Conservation (phyloP, 2,797 vertebrate genomes). For the Odontamblyopus rebecca region DNA sequence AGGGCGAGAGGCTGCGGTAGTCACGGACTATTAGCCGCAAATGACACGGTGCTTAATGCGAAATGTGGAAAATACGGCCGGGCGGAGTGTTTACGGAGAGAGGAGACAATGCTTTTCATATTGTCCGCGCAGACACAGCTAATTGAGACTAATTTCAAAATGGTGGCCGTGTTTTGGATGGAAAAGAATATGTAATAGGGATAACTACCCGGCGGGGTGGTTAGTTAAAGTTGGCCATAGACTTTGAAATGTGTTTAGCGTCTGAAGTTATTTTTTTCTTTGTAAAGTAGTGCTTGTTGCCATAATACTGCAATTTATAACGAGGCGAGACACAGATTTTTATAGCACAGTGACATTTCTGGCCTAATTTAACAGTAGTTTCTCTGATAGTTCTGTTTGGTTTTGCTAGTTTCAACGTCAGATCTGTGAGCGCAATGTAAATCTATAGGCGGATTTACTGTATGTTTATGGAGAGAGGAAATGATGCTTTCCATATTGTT, state of each 20-base stretch:
- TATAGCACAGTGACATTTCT: no score
- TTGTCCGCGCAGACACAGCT: slow-evolving; percentile 51
- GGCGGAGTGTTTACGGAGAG: slow-evolving; percentile 28
- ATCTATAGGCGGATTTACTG: neutral
- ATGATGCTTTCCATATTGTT: slow-evolving; percentile 38
- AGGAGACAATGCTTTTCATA: slow-evolving; percentile 52
- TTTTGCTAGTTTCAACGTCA: no score
- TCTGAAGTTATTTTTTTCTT: neutral
- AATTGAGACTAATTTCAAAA: slow-evolving; percentile 51
- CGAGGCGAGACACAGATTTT: no score
- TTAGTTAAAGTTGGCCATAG: neutral
- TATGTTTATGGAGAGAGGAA: no score
- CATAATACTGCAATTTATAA: no score
- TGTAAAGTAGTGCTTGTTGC: neutral
- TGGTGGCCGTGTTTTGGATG: slow-evolving; percentile 44
- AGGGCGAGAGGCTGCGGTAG: slow-evolving; percentile 37
- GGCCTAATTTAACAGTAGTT: no score
- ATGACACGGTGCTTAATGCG: slow-evolving; percentile 59
- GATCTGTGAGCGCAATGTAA: no score
- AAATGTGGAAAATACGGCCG: slow-evolving; percentile 42
- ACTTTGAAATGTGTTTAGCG: neutral
- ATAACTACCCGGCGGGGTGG: neutral
- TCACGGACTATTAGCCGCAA: slow-evolving; percentile 57
- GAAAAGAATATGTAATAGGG: slow-evolving; percentile 11
- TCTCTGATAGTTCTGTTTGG: no score